Conservation (phyloP, 2,888 invertebrate species). For the Cyrtodaria siliqua region DNA sequence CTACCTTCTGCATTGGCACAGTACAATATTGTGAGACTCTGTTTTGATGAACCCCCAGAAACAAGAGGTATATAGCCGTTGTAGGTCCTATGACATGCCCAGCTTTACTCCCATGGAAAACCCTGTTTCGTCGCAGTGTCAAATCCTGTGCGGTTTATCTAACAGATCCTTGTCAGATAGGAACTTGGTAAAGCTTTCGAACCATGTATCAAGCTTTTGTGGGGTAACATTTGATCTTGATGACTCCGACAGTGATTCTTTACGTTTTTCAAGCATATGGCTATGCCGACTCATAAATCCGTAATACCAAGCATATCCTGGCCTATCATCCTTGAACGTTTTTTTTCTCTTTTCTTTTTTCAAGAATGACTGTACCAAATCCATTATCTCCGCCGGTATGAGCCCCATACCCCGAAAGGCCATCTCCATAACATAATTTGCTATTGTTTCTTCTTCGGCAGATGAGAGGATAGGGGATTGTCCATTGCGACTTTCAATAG, state of each 20-base stretch:
- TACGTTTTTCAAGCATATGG: not conserved
- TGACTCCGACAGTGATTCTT: not conserved
- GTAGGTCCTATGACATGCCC: not conserved
- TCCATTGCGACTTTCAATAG: not conserved
- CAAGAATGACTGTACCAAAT: not conserved
- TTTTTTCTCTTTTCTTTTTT: conserved; percentile 2
- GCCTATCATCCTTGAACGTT: not conserved
- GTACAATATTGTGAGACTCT: not conserved
- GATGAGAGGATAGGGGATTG: not conserved
- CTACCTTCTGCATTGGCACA: not conserved
- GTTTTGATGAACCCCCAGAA: no score
- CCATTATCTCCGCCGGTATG: not conserved
- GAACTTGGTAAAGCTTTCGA: not conserved
- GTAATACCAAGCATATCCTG: no score
- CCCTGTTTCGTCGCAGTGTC: not conserved
- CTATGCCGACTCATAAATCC: no score
- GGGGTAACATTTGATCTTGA: not conserved
- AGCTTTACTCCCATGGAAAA: conserved; percentile 5
- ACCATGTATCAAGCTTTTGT: not conserved
- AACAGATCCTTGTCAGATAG: not conserved
- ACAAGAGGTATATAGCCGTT: no score
- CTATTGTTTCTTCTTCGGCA: not conserved
- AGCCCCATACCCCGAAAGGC: not conserved
- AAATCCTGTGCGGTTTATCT: not conserved
- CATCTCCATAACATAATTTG: not conserved